Evolutionary conservation across 2,797 vertebrate species (phyloP).

Genomic region (Podarcis siculus): DNA sequence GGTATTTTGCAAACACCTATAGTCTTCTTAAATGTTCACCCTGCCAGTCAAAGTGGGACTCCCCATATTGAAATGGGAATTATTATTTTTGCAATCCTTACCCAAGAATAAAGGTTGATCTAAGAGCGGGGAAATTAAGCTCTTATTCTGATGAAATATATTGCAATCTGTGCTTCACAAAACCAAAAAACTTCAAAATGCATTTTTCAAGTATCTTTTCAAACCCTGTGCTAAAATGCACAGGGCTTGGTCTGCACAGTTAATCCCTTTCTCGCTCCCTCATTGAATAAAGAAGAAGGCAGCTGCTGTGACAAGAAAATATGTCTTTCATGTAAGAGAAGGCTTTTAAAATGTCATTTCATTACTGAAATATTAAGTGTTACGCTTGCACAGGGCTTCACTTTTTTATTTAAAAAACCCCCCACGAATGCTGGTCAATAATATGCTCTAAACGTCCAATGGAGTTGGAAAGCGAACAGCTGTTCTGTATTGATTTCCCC

Average conservation of each 20-base stretch:
- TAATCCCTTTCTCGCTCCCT: neutral
- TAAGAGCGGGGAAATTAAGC: neutral
- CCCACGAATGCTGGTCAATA: constrained; percentile 19
- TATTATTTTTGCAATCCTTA: neutral
- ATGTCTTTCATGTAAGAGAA: neutral
- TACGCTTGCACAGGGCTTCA: constrained; percentile 16
- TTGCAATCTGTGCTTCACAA: neutral
- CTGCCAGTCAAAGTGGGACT: neutral
- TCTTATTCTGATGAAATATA: neutral
- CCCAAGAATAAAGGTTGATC: neutral
- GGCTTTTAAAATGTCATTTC: constrained; percentile 34
- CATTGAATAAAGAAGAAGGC: constrained; percentile 12
- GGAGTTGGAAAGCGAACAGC: constrained; percentile 57
- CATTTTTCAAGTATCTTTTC: neutral
- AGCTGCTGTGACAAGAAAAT: neutral
- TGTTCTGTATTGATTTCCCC: constrained; percentile 68
- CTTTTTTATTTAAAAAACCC: neutral
- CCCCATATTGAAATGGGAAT: neutral
- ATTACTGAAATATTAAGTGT: constrained; percentile 49
- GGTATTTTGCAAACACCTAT: neutral
- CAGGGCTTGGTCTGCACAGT: neutral
- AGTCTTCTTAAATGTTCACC: neutral
- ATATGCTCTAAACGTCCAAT: constrained; percentile 47
- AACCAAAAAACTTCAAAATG: neutral
- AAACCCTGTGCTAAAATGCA: neutral